Evolutionary conservation across 2,113 vertebrate species (phyloP).

Genomic region (Daubentonia madagascariensis): DNA sequence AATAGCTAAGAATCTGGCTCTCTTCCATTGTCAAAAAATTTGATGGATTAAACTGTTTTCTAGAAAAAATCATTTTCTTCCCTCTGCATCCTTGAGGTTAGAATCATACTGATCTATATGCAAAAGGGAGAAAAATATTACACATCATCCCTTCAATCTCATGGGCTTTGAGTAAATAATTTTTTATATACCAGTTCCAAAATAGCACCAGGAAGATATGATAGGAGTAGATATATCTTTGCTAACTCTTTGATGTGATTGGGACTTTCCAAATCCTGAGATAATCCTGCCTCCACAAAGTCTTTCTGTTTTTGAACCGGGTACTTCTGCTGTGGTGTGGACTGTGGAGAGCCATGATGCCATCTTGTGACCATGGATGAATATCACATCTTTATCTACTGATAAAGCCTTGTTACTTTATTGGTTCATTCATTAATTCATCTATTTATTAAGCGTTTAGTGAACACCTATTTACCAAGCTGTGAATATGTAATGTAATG

Average conservation of each 20-base stretch:
- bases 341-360: constrained; percentile 28
- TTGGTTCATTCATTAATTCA: not conserved
- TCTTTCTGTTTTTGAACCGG: not conserved
- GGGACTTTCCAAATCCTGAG: not conserved
- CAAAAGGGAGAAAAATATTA: not conserved
- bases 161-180: not conserved
- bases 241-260: not conserved
- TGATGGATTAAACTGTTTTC: not conserved
- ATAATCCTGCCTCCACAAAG: not conserved
- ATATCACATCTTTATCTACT: not conserved
- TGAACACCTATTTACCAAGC: not conserved
- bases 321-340: not conserved
- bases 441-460: not conserved
- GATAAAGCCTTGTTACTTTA: not conserved
- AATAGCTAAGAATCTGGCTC: not conserved
- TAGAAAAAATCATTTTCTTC: not conserved
- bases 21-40: not conserved
- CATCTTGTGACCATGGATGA: constrained; percentile 45
- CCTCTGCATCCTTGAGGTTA: not conserved
- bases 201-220: not conserved
- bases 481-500: not conserved
- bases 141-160: not conserved
- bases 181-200: not conserved
- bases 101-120: not conserved
- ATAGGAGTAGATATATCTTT: not conserved